These are phyloP conservation scores for Drosophila quasianomalipes DNA, from an alignment of 2,888 invertebrate genomes.

Conservation along the genomic window DNA sequence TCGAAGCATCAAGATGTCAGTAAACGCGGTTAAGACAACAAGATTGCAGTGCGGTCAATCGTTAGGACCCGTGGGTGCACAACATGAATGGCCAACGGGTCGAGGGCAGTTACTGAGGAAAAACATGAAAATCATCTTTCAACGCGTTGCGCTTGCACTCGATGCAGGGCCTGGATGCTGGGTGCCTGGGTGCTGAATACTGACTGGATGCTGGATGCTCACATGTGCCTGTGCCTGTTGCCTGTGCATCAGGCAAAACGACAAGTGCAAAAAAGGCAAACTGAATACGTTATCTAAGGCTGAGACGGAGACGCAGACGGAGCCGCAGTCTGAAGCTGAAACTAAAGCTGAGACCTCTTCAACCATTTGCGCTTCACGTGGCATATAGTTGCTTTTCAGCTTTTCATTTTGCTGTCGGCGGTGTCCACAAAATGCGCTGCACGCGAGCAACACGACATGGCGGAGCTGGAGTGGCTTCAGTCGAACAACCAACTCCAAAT, in stretches of 20 bases:
- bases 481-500: constrained; percentile 30
- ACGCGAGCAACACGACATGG: constrained; percentile 53
- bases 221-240: constrained; percentile 38
- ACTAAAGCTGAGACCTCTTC: constrained; percentile 18
- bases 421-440: constrained; percentile 64
- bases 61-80: constrained; percentile 64
- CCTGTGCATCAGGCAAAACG: constrained; percentile 14
- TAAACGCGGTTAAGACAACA: constrained; percentile 75
- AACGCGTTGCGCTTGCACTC: constrained; percentile 60
- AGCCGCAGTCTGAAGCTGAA: constrained; percentile 10
- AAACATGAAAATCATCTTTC: constrained; percentile 83
- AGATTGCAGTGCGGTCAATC: constrained; percentile 70
- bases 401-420: constrained; percentile 69
- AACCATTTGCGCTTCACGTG: constrained; percentile 30
- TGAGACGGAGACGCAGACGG: constrained; percentile 14
- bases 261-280: constrained; percentile 52
- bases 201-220: constrained; percentile 12
- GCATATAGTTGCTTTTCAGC: constrained; percentile 55
- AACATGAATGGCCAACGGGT: constrained; percentile 19
- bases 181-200: neutral
- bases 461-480: constrained; percentile 32
- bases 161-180: constrained; percentile 28
- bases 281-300: constrained; percentile 45
- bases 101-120: constrained; percentile 44
- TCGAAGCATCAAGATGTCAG: constrained; percentile 77